phyloP scores from a whole-genome alignment of 2,113 vertebrate species.

The Semnornis frantzii region DNA sequence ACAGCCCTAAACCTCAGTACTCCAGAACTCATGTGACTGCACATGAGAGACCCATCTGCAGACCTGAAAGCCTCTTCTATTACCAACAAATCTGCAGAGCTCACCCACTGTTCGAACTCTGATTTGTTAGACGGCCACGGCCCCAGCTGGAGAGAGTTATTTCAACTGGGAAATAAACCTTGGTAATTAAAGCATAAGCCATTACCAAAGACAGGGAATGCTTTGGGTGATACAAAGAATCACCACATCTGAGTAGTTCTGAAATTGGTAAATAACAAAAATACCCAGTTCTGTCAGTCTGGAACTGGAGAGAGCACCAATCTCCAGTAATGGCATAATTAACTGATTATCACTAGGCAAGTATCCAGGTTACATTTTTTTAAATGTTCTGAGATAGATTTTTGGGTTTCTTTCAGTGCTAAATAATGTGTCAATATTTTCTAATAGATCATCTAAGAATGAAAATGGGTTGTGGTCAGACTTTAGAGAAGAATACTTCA shows the following conservation, averaged over 20 bases:
- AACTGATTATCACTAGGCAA: neutral
- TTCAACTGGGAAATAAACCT: neutral
- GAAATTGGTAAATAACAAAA: neutral
- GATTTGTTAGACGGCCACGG: neutral
- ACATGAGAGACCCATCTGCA: neutral
- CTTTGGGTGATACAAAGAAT: neutral
- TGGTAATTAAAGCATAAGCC: neutral
- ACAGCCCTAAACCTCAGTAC: neutral
- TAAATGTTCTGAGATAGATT: constrained; percentile 1
- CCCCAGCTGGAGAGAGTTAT: neutral
- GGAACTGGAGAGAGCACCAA: neutral
- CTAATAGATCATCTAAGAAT: neutral
- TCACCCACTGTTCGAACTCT: neutral
- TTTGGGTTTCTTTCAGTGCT: neutral
- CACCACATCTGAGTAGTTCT: neutral
- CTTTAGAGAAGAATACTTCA: neutral
- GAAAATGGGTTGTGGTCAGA: neutral
- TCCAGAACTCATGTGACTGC: neutral
- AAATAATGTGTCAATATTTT: neutral
- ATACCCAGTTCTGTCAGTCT: neutral
- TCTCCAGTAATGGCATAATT: neutral
- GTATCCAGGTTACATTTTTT: neutral
- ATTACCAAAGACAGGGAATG: neutral
- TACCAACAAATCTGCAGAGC: neutral
- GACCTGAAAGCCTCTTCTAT: neutral